phyloP scores from a whole-genome alignment of 2,797 vertebrate genomes.

The Argentina silus region DNA sequence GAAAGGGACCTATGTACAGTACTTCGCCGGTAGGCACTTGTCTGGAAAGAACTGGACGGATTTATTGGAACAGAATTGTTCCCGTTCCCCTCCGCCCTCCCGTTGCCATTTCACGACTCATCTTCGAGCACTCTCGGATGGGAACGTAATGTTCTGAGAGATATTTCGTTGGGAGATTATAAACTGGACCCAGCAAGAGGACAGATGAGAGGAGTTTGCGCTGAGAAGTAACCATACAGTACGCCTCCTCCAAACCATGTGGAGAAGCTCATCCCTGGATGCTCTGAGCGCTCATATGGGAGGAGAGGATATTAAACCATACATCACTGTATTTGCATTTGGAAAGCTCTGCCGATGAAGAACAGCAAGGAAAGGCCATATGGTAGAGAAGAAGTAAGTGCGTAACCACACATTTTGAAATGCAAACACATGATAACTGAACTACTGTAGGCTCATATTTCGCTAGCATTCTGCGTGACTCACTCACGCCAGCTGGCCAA shows the following conservation, averaged over 20 bases:
- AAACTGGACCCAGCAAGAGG: slow-evolving; percentile 7
- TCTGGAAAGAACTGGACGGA: slow-evolving; percentile 40
- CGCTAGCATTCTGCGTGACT: background rate
- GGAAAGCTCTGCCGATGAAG: slow-evolving; percentile 56
- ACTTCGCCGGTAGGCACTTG: slow-evolving; percentile 19
- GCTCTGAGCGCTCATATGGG: slow-evolving; percentile 23
- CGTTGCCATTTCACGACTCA: slow-evolving; percentile 17
- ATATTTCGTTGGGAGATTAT: slow-evolving; percentile 46
- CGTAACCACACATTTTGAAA: slow-evolving; percentile 13
- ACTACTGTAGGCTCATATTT: slow-evolving; percentile 10
- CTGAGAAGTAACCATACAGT: slow-evolving; percentile 33
- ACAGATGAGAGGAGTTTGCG: slow-evolving; percentile 11
- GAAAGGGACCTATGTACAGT: background rate
- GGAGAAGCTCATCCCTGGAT: slow-evolving; percentile 38
- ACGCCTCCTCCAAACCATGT: slow-evolving; percentile 47
- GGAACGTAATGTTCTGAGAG: slow-evolving; percentile 63
- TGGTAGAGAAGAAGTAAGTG: slow-evolving; percentile 77
- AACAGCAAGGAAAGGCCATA: slow-evolving; percentile 58
- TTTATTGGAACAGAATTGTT: slow-evolving; percentile 18
- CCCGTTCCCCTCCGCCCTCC: background rate
- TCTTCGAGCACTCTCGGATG: slow-evolving; percentile 32
- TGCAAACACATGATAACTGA: background rate
- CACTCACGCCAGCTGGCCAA: background rate
- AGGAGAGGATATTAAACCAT: slow-evolving; percentile 12
- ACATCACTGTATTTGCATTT: slow-evolving; percentile 7